A percentile compares a stretch with the other conserved stretches of the same genome.
phyloP scores from a whole-genome alignment of 2,888 invertebrate genomes.

The Trichopria drosophilae region DNA sequence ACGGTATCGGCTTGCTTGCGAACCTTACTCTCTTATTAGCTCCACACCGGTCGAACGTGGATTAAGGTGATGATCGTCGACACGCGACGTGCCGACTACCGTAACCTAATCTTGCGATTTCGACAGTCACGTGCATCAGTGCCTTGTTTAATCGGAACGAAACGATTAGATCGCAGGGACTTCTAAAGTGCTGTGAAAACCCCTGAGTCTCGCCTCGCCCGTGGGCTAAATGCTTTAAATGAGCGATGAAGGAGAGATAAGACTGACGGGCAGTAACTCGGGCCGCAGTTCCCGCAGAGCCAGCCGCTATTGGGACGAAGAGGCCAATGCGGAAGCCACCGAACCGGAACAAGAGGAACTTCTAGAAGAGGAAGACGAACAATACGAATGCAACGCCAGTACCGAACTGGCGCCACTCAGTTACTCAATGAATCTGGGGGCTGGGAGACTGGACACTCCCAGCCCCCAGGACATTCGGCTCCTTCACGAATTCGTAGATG shows the following conservation, averaged over 20 bases:
- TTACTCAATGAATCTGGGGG: constrained; percentile 51
- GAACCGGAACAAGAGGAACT: constrained; percentile 35
- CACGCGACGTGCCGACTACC: too few species aligned
- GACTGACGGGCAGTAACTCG: constrained; percentile 48
- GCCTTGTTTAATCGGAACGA: too few species aligned
- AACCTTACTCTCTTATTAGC: too few species aligned
- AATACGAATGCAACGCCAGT: constrained; percentile 39
- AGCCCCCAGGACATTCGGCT: constrained; percentile 56
- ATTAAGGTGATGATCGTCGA: too few species aligned
- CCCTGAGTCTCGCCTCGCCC: too few species aligned
- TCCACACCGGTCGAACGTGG: too few species aligned
- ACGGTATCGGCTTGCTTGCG: too few species aligned
- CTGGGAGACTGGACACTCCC: constrained; percentile 53
- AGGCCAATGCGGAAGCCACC: too few species aligned
- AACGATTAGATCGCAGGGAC: too few species aligned
- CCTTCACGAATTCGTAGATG: constrained; percentile 55
- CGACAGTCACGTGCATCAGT: too few species aligned
- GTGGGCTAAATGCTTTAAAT: constrained; percentile 49
- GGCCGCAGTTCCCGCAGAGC: constrained; percentile 41
- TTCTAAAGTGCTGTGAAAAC: too few species aligned
- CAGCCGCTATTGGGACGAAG: constrained; percentile 11
- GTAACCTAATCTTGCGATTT: too few species aligned
- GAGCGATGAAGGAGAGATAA: constrained; percentile 53
- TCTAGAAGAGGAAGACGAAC: constrained; percentile 34
- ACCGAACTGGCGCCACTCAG: constrained; percentile 56